Evolutionary conservation across 2,888 invertebrate genomes (phyloP).

Genomic region (Meiosimyza platycephala): DNA sequence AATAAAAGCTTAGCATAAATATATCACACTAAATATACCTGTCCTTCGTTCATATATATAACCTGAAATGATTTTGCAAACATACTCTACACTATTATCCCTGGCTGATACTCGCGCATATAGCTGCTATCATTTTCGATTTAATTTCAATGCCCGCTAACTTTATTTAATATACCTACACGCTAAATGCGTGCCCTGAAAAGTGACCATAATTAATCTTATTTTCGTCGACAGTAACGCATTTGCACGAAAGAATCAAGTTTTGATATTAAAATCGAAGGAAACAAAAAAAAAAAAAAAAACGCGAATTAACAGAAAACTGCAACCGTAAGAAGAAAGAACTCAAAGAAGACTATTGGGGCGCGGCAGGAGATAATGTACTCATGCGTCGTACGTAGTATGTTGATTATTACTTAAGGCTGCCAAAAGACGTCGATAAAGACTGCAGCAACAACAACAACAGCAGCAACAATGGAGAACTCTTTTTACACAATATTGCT

Average conservation of each 20-base stretch:
- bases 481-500: slow-evolving; percentile 25
- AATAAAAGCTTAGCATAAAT: too few relatives aligned
- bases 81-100: neutral
- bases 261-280: neutral
- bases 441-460: slow-evolving; percentile 7
- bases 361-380: too few relatives aligned
- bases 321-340: neutral
- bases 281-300: neutral
- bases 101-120: neutral
- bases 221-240: slow-evolving; percentile 21
- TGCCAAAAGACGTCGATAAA: slow-evolving; percentile 26
- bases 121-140: too few relatives aligned
- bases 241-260: slow-evolving; percentile 7
- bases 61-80: neutral
- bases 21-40: too few relatives aligned
- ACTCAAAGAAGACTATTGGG: neutral
- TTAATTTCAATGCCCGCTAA: too few relatives aligned
- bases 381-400: neutral
- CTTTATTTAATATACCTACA: neutral
- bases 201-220: slow-evolving; percentile 36
- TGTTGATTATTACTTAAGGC: slow-evolving; percentile 25
- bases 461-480: slow-evolving; percentile 23
- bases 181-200: slow-evolving; percentile 14
- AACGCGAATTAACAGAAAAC: neutral
- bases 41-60: neutral